phyloP scores from a whole-genome alignment of 2,113 vertebrate species.

The Trichechus manatus region DNA sequence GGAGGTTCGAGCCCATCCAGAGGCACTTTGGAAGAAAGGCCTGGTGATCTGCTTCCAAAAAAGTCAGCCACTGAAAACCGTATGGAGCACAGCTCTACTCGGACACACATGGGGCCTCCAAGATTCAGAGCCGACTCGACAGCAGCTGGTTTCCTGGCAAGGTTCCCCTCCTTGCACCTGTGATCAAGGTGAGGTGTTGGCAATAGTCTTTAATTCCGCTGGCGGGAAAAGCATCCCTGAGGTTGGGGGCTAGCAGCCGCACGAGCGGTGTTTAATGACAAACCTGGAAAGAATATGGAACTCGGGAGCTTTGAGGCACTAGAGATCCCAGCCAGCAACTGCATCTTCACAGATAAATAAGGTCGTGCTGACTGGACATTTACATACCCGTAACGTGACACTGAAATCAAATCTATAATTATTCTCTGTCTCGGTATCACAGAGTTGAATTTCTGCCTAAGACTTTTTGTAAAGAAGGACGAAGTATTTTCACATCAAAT shows the following conservation, averaged over 20 bases:
- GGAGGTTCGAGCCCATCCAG: too few relatives aligned
- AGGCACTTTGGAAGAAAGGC: too few relatives aligned
- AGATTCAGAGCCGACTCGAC: too few relatives aligned
- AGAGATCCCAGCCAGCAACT: not conserved
- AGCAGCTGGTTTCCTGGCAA: too few relatives aligned
- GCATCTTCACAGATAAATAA: too few relatives aligned
- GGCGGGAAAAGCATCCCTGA: accelerated
- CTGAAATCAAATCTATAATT: not conserved
- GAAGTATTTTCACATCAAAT: not conserved
- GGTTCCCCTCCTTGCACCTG: not conserved
- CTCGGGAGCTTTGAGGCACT: too few relatives aligned
- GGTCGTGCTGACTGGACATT: accelerated
- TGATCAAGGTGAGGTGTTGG: not conserved
- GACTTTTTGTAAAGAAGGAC: not conserved
- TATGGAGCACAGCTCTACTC: too few relatives aligned
- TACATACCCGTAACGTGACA: too few relatives aligned
- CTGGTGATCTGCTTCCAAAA: too few relatives aligned
- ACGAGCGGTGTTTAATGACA: not conserved
- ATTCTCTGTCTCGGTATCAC: not conserved
- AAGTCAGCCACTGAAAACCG: too few relatives aligned
- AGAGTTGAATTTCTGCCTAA: not conserved
- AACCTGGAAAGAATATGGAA: not conserved
- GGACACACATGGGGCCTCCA: too few relatives aligned
- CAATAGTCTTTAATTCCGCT: not conserved
- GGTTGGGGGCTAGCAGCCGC: too few relatives aligned